Percentiles rank a stretch among this genome's conserved stretches.
These are phyloP conservation scores for Alosa alosa DNA, from an alignment of 2,113 vertebrate species.

Conservation along the genomic window DNA sequence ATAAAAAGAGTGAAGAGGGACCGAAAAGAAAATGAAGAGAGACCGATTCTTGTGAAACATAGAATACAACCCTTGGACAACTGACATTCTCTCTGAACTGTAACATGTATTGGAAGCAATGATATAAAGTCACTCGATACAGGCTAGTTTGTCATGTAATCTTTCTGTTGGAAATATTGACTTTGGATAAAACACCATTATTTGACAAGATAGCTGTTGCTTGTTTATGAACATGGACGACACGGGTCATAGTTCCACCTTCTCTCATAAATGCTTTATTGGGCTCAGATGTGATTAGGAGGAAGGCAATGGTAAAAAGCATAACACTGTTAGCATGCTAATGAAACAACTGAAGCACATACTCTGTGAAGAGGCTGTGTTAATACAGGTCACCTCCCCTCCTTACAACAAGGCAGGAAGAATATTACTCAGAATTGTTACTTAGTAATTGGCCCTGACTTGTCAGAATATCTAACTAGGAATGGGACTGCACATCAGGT, in stretches of 20 bases:
- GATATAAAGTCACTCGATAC: background rate
- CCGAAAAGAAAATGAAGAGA: background rate
- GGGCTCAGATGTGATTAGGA: background rate
- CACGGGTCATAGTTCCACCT: background rate
- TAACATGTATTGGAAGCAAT: background rate
- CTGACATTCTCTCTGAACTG: background rate
- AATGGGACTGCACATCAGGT: no score
- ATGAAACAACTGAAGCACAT: background rate
- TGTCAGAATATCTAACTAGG: no score
- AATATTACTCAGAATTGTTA: background rate
- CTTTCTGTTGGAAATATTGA: background rate
- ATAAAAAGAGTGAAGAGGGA: background rate
- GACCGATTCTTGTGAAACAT: background rate
- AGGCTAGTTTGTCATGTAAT: background rate
- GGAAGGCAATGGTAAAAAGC: background rate
- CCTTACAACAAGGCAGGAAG: background rate
- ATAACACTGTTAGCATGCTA: background rate
- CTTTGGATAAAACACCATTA: background rate
- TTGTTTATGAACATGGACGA: background rate
- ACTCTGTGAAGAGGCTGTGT: background rate
- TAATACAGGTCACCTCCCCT: background rate
- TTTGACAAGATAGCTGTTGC: background rate
- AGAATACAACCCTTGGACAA: background rate
- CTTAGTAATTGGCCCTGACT: no score
- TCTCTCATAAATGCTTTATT: conserved; percentile 1